Evolutionary conservation across 2,797 vertebrate genomes (phyloP), one percentile per base, ranked within the genome.

Genomic region (Gallinago nigripennis): DNA sequence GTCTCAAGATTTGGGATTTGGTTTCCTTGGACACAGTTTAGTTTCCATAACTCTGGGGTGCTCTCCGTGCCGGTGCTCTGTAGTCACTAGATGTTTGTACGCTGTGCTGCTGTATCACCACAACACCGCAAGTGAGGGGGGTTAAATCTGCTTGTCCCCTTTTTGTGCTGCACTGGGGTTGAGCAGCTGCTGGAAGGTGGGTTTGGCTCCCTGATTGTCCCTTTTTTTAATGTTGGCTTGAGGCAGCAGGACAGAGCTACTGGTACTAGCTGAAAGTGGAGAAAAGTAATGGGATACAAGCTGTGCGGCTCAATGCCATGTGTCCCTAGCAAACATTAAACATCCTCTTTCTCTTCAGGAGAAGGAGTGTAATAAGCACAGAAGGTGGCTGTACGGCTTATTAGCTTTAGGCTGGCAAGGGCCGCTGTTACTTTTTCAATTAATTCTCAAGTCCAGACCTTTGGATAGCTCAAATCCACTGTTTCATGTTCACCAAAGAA

Each of bases 71-170:
- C 1, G 1, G 12, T 28, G 23, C 33, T 41, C 31, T 68, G 1
- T 19, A 50, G 54, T 20, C 64, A 54, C 17, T 43, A 7, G 15
- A 8, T 61, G 6, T 30, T 65, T 73, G 18, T 60, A 43, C 8
- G 21, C 9, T 31, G 20, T 39, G 57, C 21, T 75, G 16, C 33
- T 37, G 2, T n/a, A 45, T 73, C n/a, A 45, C 12, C 18, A 37
- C 24, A 70, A 50, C 9, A 31, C 6, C 0, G 0, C 19, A 48
- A 83, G 3, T 23, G 46, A 71, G 30, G 12, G 12, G 6, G 21
- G 37, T 57, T 66, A 71, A 66, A 58, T 16, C 21, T 71, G 31
- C 4, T 71, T 58, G 17, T 58, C n/a, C 16, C 9, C 9, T 7
- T 63, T 64, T 53, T 79, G 37, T 45, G 25, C 23, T 54, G 27